Percentiles rank a stretch among this genome's conserved stretches.
Conservation (phyloP, 64 coral and sea anemone species). For the Montipora foliosa region DNA sequence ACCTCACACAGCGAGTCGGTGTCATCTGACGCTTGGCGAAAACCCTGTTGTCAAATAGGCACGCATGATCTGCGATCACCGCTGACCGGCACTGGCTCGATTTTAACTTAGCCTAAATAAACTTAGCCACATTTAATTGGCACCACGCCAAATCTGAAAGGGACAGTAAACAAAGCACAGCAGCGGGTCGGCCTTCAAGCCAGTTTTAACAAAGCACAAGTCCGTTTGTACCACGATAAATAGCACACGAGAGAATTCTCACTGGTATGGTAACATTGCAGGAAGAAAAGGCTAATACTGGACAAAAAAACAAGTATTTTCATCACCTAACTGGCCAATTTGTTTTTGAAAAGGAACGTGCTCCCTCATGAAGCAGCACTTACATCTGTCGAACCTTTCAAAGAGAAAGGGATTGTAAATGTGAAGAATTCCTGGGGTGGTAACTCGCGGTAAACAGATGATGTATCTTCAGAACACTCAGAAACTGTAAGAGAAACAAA, state of each 20-base stretch:
- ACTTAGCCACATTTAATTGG: no score
- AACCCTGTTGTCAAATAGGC: no score
- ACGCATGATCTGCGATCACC: no score
- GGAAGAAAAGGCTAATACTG: no score
- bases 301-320: no score
- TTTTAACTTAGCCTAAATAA: no score
- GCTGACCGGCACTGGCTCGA: no score
- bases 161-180: not conserved
- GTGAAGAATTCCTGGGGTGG: constrained; percentile 88
- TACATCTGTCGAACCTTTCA: constrained; percentile 98
- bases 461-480: constrained; percentile 59
- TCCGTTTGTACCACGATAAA: not conserved
- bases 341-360: no score
- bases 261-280: not conserved
- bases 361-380: not conserved
- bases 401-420: constrained; percentile 92
- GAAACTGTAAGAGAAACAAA: constrained; percentile 24
- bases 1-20: no score
- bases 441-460: constrained; percentile 84
- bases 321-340: no score
- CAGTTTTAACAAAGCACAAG: not conserved
- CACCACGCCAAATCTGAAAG: no score
- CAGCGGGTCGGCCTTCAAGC: not conserved
- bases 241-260: not conserved
- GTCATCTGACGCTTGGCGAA: no score